phyloP scores from a whole-genome alignment of 2,113 vertebrate species.

The Rallus limicola region DNA sequence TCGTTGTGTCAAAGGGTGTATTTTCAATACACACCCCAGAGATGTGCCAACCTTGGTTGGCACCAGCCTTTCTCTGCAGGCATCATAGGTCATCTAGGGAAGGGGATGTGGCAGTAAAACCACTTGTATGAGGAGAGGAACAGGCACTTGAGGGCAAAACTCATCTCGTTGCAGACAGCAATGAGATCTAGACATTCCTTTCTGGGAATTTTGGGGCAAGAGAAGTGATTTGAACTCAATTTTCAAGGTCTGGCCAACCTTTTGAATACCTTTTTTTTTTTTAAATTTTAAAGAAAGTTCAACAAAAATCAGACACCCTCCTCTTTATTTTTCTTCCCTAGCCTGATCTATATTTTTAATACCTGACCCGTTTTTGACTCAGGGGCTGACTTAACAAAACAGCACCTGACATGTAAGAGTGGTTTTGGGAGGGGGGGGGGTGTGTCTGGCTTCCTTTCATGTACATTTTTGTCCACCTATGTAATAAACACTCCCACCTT shows the following conservation, averaged over 20 bases:
- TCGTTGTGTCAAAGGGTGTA: not conserved
- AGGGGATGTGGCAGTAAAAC: not conserved
- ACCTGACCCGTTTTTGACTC: not conserved
- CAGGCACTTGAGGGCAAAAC: rapidly evolving
- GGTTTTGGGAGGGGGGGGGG: no score
- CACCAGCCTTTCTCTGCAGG: not conserved
- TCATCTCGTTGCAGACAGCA: not conserved
- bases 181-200: not conserved
- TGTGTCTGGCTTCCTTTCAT: not conserved
- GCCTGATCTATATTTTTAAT: not conserved
- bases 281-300: not conserved
- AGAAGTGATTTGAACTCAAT: not conserved
- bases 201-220: not conserved
- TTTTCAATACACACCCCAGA: not conserved
- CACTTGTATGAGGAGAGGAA: not conserved
- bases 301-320: not conserved
- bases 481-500: not conserved
- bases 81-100: not conserved
- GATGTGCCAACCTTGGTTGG: not conserved
- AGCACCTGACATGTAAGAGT: not conserved
- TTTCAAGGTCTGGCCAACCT: not conserved
- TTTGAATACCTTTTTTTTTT: not conserved
- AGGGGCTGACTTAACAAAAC: not conserved
- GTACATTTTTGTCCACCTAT: not conserved
- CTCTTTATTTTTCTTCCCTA: not conserved